These are phyloP conservation scores for Tyrannus savana DNA, from an alignment of 2,113 vertebrate species.

Conservation along the genomic window DNA sequence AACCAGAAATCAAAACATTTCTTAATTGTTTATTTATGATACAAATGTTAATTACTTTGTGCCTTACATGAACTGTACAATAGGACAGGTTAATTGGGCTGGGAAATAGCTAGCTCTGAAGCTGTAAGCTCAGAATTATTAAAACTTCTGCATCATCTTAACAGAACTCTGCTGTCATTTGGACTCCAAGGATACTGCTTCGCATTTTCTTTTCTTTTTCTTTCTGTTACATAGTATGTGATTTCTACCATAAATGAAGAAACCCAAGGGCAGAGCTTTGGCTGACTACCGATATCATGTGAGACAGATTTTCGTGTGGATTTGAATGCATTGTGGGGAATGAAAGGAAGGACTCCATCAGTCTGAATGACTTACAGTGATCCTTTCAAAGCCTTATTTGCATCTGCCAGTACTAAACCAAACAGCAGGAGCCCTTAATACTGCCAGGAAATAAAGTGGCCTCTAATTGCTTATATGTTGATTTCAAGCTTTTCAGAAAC, in stretches of 20 bases:
- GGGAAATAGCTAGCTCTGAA: slow-evolving; percentile 41
- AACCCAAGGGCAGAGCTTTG: neutral
- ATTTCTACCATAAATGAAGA: slow-evolving; percentile 5
- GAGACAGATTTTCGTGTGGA: slow-evolving; percentile 53
- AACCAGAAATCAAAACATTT: slow-evolving; percentile 56
- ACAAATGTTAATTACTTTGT: slow-evolving; percentile 63
- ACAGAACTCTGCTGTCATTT: slow-evolving; percentile 8
- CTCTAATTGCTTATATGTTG: slow-evolving; percentile 56
- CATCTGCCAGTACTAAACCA: slow-evolving; percentile 13
- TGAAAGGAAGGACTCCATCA: neutral
- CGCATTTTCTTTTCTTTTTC: neutral
- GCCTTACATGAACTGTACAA: slow-evolving; percentile 46
- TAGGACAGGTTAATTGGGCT: slow-evolving; percentile 64
- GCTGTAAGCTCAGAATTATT: slow-evolving; percentile 45
- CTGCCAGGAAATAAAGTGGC: slow-evolving; percentile 43
- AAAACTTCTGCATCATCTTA: slow-evolving; percentile 34
- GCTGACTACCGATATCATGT: neutral
- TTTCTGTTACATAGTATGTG: neutral
- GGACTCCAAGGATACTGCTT: neutral
- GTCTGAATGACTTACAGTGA: slow-evolving; percentile 2
- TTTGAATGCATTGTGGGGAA: neutral
- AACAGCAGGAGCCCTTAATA: neutral
- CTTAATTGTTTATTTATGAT: slow-evolving; percentile 25
- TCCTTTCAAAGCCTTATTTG: slow-evolving; percentile 41
- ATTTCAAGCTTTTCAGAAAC: slow-evolving; percentile 45